phyloP scores from a whole-genome alignment of 2,888 invertebrate genomes.

The Tenodera sinensis region DNA sequence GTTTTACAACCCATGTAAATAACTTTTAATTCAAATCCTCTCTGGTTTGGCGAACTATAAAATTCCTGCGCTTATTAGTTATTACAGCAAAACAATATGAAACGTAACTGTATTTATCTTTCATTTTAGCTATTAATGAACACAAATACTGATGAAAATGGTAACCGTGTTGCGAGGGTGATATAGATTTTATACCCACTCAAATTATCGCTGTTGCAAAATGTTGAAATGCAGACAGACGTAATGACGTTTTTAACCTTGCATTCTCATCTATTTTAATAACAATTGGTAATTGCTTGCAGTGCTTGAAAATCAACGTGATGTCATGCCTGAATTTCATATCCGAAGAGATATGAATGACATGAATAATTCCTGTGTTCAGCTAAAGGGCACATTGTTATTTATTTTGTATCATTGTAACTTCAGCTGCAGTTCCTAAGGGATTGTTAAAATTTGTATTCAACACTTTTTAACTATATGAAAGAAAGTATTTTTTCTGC shows the following conservation, averaged over 20 bases:
- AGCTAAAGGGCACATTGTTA: not conserved
- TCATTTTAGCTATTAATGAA: not conserved
- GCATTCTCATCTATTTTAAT: not conserved
- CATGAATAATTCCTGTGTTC: not conserved
- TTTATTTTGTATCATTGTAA: not conserved
- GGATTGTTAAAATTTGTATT: too few relatives aligned
- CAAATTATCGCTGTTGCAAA: not conserved
- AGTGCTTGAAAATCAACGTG: not conserved
- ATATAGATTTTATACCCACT: not conserved
- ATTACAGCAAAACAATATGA: not conserved
- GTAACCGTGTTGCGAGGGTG: not conserved
- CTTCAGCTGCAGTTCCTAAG: too few relatives aligned
- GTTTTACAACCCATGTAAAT: too few relatives aligned
- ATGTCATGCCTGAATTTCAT: not conserved
- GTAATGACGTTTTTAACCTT: not conserved
- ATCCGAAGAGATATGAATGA: not conserved
- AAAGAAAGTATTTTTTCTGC: too few relatives aligned
- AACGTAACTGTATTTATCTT: not conserved
- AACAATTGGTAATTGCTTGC: not conserved
- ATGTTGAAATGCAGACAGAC: not conserved
- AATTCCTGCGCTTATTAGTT: not conserved
- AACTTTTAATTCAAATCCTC: not conserved
- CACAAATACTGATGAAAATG: not conserved
- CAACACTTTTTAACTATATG: too few relatives aligned
- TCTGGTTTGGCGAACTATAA: not conserved